phyloP scores from a whole-genome alignment of 37 sponge, comb jelly and placozoan genomes.

The Hormiphora californensis region DNA sequence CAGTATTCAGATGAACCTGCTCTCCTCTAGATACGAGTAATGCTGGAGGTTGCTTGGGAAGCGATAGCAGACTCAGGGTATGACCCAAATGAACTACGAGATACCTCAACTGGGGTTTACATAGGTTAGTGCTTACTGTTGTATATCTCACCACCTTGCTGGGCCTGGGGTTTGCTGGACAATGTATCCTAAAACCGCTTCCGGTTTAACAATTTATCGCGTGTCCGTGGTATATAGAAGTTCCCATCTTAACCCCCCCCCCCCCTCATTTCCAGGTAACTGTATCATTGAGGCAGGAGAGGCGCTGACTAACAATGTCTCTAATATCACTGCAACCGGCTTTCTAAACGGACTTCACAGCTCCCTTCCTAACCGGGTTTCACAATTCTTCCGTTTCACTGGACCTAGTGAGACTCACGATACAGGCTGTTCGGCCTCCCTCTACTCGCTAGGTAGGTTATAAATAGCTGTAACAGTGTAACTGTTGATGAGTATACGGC shows the following conservation, averaged over 20 bases:
- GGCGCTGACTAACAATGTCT: constrained; percentile 36
- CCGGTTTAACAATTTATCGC: neutral
- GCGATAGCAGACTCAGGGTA: constrained; percentile 58
- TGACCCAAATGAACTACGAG: neutral
- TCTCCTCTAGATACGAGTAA: constrained; percentile 57
- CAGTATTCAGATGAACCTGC: no score
- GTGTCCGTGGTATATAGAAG: neutral
- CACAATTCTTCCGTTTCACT: constrained; percentile 54
- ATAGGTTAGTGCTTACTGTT: neutral
- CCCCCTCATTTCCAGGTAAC: constrained; percentile 6
- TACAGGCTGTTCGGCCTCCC: constrained; percentile 58
- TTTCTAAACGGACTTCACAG: constrained; percentile 34
- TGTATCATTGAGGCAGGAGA: constrained; percentile 44
- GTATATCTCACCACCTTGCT: neutral
- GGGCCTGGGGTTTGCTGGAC: no score
- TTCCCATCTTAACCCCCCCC: neutral
- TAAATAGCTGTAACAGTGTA: no score
- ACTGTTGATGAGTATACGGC: no score
- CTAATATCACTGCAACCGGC: constrained; percentile 36
- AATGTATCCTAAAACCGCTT: neutral
- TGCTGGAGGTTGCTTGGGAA: constrained; percentile 60
- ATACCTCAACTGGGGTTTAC: constrained; percentile 27
- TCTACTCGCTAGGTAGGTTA: constrained; percentile 49
- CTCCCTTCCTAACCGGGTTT: constrained; percentile 53
- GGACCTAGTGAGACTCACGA: constrained; percentile 57